phyloP scores from a whole-genome alignment of 2,113 vertebrate species.

The Thalassarche chlororhynchos region DNA sequence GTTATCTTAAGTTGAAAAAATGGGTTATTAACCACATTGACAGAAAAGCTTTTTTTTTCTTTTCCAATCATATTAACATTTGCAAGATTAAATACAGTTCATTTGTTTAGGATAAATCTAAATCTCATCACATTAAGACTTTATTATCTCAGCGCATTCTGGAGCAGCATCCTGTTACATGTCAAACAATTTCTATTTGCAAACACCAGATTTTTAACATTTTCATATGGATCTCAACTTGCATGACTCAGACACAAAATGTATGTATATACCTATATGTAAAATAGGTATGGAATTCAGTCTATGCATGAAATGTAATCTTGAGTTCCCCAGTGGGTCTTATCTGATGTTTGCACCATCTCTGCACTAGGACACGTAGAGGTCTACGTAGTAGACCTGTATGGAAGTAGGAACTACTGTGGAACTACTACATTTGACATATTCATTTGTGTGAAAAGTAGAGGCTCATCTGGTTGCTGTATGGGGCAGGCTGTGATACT shows the following conservation, averaged over 20 bases:
- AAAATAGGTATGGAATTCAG: not conserved
- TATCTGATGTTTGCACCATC: not conserved
- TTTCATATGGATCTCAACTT: not conserved
- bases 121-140: not conserved
- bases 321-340: not conserved
- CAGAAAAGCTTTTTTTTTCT: not conserved
- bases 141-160: not conserved
- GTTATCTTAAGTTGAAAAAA: not conserved
- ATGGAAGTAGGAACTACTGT: too few species aligned
- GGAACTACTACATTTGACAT: not conserved
- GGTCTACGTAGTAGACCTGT: too few species aligned
- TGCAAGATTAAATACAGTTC: not conserved
- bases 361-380: not conserved
- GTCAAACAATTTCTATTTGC: not conserved
- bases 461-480: not conserved
- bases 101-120: not conserved
- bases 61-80: not conserved
- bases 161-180: not conserved
- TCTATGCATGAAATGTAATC: not conserved
- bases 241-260: not conserved
- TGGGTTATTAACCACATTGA: not conserved
- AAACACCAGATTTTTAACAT: not conserved
- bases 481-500: not conserved
- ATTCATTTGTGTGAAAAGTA: not conserved
- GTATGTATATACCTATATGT: not conserved